Evolutionary conservation across 2,113 vertebrate genomes (phyloP).

Genomic region (Macrotis lagotis): DNA sequence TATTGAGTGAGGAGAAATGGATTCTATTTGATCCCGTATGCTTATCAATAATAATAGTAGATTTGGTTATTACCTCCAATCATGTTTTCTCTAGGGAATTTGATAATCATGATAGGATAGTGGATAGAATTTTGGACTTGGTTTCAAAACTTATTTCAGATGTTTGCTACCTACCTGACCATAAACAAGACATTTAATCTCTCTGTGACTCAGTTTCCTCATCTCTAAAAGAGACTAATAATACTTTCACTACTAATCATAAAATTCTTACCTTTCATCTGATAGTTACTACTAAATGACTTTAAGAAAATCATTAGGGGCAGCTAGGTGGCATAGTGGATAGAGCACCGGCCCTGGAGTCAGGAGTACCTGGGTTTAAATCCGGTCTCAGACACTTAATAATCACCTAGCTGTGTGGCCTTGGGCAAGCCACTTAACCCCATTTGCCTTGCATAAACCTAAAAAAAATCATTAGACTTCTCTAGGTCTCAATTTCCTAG

Average conservation of each 20-base stretch:
- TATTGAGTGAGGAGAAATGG: background rate
- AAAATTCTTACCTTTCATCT: background rate
- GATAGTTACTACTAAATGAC: background rate
- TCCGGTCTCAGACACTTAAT: too few relatives aligned
- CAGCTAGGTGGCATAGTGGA: too few relatives aligned
- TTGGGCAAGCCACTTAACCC: too few relatives aligned
- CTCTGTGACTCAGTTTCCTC: background rate
- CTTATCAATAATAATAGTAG: background rate
- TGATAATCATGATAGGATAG: background rate
- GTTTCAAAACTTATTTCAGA: background rate
- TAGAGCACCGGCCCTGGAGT: too few relatives aligned
- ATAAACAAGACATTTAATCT: background rate
- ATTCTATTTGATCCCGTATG: background rate
- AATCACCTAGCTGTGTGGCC: too few relatives aligned
- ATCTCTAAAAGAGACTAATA: background rate
- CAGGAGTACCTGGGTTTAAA: too few relatives aligned
- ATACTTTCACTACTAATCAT: background rate
- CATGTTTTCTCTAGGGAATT: background rate
- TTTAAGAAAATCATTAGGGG: background rate
- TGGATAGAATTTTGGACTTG: background rate
- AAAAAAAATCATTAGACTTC: background rate
- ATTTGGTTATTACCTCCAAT: background rate
- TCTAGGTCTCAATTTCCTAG: background rate
- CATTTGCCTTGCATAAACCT: too few relatives aligned
- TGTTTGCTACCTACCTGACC: background rate